These are phyloP conservation scores for Ormyrus labotus DNA, from an alignment of 2,888 invertebrate genomes.

Conservation along the genomic window DNA sequence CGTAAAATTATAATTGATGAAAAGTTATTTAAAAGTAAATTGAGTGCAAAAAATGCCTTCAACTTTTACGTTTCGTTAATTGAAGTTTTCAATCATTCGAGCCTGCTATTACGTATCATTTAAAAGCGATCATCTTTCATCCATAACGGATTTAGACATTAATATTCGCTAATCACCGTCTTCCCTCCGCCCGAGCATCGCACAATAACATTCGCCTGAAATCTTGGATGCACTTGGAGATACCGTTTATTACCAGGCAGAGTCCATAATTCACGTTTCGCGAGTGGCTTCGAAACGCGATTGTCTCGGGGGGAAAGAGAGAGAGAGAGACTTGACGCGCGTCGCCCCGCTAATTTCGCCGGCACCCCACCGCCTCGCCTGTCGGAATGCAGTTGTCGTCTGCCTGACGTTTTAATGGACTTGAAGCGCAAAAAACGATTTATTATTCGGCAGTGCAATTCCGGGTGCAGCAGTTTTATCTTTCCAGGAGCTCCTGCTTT, in stretches of 20 bases:
- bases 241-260: constrained; percentile 21
- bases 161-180: too few relatives aligned
- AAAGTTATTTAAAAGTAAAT: too few relatives aligned
- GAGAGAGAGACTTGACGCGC: too few relatives aligned
- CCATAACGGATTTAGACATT: too few relatives aligned
- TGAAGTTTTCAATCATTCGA: too few relatives aligned
- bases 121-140: too few relatives aligned
- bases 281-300: background rate
- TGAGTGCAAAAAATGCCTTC: too few relatives aligned
- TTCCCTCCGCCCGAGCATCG: too few relatives aligned
- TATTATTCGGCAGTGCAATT: constrained; percentile 25
- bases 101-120: too few relatives aligned
- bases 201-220: background rate
- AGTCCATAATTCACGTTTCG: constrained; percentile 31
- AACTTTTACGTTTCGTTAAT: too few relatives aligned
- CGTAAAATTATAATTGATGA: too few relatives aligned
- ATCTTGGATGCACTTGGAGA: constrained; percentile 16
- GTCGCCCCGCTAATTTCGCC: constrained; percentile 13
- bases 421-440: constrained; percentile 23
- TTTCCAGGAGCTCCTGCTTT: background rate
- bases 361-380: constrained; percentile 5
- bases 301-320: too few relatives aligned
- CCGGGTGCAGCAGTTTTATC: constrained; percentile 7
- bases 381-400: constrained; percentile 14
- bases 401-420: constrained; percentile 28